Base-by-base conservation (phyloP, 2,888 invertebrate species). In the Beris chalybata region DNA sequence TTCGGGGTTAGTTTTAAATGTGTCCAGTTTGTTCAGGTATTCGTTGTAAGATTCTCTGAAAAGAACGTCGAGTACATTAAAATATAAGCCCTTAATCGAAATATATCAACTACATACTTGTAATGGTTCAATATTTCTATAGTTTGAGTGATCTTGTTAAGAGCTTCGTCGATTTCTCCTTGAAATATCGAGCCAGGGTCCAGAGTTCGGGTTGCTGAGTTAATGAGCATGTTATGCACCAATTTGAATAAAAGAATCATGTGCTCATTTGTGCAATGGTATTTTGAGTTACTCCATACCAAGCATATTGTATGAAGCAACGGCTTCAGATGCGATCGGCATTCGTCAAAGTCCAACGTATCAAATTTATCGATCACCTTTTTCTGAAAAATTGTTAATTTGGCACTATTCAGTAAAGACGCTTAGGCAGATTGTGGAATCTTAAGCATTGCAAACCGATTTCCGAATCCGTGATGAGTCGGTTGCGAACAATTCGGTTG, bases 131-230 rank as follows among this genome's bases (percentile, higher is more conserved):
- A 75, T 64, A 83, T 81, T 0, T 73, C 72, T 22, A 86, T 76
- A 3, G 83, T 85, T 38, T 81, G 81, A 13, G 77, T 80, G 3
- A 91, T 79, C 76, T 87, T 89, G 5, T 83, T 74, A 12, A 87
- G 79, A 53, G 88, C 88, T 73, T 93, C 93, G 70, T 91, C 90
- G 0, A 89, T 83, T 70, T 95, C 95, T 0, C 91, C 92, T 82
- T 93, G 92, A 78, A 96, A 95, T 71, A 96, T 85, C 1, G 90
- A 86, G 13, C 84, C 79, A 0, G 94, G 91, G 76, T 95, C 94
- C 65, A 93, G 80, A 71, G 88, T 87, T 71, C 85, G 86, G 0
- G 86, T 85, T 22, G 88, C 88, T 82, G 89, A 87, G 69, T 87
- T 85, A 63, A 96, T 93, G 1, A 95, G 78, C 72, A 93, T 82